Evolutionary conservation across 2,888 invertebrate species (phyloP), one percentile per base, ranked within the genome.

Genomic region (Ophion ellenae): DNA sequence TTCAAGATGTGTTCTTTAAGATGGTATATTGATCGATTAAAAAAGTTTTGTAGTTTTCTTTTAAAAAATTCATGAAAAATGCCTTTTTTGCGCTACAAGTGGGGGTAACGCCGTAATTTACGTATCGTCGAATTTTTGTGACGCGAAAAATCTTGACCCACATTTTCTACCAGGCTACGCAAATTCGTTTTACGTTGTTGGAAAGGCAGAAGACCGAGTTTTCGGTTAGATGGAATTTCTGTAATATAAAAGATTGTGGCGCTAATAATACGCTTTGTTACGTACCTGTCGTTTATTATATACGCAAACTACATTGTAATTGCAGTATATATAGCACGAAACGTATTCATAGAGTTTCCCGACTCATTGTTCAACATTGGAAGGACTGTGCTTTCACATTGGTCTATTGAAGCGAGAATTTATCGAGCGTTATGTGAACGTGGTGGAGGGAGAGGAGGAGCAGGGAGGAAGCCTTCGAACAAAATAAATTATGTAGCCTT

Each of bases 261-360:
- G 4, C 14, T 47, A 47, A 47, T 28, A 63, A 20, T 45, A 20
- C 14, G 63, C 63, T 47, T 20, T 66, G 36, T 67, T 67, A 77
- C 67, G 10, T 36, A 57, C 9, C 17, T 67, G 32, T 64, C 36
- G 57, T 57, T 67, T 36, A 76, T 66, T 36, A 76, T 66, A 32
- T 14, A 61, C 36, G 67, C 28, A 5, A 59, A 78, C 40, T 59
- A 40, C 40, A 45, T 69, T 73, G 36, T 11, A 53, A 71, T 73
- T 64, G 28, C 53, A 36, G 71, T 53, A 17, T 64, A 71, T 80
- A 61, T 73, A 80, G 7, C 53, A 9, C 17, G 24, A 57, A 57
- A 36, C 64, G 40, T 80, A 64, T 80, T 80, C 80, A 71, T 64
- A 57, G 71, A 71, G 64, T 71, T 80, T 64, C 64, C 64, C 10